Conservation (phyloP, 1,140 invertebrate genomes). For the Zaprionus ornatus region DNA sequence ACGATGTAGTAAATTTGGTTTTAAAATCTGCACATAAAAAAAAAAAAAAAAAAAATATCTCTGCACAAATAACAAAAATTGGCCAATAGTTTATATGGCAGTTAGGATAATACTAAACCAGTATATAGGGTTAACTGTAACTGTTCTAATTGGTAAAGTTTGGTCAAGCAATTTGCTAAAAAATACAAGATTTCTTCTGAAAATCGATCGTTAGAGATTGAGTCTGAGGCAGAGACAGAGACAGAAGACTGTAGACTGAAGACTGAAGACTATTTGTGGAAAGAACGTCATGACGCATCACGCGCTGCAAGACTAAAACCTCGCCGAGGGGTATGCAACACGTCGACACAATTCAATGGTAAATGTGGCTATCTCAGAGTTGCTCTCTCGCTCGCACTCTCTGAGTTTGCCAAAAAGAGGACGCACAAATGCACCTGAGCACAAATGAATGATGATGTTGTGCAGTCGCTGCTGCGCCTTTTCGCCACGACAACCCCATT, state of each 20-base stretch:
- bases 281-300: neutral
- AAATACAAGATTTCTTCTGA: no score
- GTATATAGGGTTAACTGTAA: no score
- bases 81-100: no score
- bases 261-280: neutral
- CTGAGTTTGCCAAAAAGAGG: constrained; percentile 41
- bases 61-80: no score
- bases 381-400: neutral
- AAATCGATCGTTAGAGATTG: no score
- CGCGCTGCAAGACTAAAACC: neutral
- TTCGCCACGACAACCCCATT: neutral
- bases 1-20: no score
- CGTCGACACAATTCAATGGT: constrained; percentile 36
- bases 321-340: constrained; percentile 40
- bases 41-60: no score
- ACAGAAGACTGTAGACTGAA: neutral
- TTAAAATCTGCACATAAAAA: no score
- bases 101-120: no score
- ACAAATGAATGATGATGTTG: constrained; percentile 77
- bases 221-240: no score
- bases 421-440: constrained; percentile 69
- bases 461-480: constrained; percentile 21
- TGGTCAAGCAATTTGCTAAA: no score
- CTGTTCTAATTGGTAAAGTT: no score
- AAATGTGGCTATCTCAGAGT: constrained; percentile 3